Evolutionary conservation across 2,113 vertebrate genomes (phyloP).

Genomic region (Otis tarda): DNA sequence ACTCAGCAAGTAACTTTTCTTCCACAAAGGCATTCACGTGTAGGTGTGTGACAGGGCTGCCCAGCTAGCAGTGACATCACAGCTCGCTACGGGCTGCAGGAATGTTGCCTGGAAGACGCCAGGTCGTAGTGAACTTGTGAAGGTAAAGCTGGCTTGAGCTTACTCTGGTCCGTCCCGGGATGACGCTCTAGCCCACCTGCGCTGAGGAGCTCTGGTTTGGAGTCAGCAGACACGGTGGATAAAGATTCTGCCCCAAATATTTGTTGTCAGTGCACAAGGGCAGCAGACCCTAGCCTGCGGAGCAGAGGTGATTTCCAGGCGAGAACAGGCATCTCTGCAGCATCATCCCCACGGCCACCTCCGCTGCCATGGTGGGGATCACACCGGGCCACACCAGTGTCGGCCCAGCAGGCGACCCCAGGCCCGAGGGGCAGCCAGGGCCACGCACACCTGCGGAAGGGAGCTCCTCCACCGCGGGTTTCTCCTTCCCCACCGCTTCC

Average conservation of each 20-base stretch:
- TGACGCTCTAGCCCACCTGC: not conserved
- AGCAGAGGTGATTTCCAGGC: no score
- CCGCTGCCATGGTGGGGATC: rapidly evolving
- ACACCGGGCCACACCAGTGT: no score
- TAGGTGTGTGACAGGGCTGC: rapidly evolving
- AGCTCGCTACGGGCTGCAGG: not conserved
- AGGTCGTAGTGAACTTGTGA: not conserved
- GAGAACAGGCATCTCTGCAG: no score
- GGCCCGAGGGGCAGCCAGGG: not conserved
- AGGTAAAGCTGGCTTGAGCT: not conserved
- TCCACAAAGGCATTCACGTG: not conserved
- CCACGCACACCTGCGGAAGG: not conserved
- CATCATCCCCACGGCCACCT: not conserved
- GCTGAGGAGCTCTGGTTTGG: not conserved
- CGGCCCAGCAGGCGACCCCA: not conserved
- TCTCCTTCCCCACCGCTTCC: not conserved
- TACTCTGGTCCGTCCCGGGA: no score
- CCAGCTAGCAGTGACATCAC: rapidly evolving
- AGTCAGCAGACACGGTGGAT: no score
- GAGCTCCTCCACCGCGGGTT: not conserved
- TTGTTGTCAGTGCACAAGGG: not conserved
- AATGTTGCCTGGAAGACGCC: not conserved
- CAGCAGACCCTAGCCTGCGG: not conserved
- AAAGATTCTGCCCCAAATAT: not conserved
- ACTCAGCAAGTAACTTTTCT: not conserved